phyloP scores from a whole-genome alignment of 2,797 vertebrate genomes.

The Silurus lanzhouensis region DNA sequence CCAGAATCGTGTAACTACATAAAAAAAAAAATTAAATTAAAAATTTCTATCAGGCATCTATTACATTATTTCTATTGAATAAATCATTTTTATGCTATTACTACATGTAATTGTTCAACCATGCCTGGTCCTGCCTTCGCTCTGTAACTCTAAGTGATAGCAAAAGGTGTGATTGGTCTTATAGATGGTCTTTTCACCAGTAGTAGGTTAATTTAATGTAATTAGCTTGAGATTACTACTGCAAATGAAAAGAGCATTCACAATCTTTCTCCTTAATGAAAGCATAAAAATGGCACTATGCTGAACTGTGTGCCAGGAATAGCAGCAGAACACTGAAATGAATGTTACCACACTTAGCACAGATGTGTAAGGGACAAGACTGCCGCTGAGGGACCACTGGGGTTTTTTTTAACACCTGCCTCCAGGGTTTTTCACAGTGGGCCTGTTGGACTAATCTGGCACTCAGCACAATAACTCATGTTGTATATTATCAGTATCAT shows the following conservation, averaged over 20 bases:
- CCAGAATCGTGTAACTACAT: slow-evolving; percentile 22
- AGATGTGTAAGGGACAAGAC: background rate
- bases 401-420: background rate
- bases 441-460: background rate
- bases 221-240: background rate
- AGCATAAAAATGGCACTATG: background rate
- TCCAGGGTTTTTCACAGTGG: background rate
- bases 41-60: background rate
- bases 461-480: background rate
- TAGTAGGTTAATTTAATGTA: background rate
- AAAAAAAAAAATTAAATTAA: background rate
- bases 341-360: slow-evolving; percentile 1
- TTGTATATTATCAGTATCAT: background rate
- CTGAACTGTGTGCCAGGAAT: background rate
- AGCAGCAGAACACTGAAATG: background rate
- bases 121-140: background rate
- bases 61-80: background rate
- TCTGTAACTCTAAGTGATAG: background rate
- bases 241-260: background rate
- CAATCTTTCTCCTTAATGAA: background rate
- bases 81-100: background rate
- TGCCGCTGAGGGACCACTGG: background rate
- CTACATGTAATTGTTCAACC: background rate
- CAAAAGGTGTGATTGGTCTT: background rate
- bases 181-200: background rate